A percentile compares a stretch with the other conserved stretches of the same genome.
phyloP scores from a whole-genome alignment of 2,113 vertebrate genomes.

The Calyptommatus sinebrachiatus region DNA sequence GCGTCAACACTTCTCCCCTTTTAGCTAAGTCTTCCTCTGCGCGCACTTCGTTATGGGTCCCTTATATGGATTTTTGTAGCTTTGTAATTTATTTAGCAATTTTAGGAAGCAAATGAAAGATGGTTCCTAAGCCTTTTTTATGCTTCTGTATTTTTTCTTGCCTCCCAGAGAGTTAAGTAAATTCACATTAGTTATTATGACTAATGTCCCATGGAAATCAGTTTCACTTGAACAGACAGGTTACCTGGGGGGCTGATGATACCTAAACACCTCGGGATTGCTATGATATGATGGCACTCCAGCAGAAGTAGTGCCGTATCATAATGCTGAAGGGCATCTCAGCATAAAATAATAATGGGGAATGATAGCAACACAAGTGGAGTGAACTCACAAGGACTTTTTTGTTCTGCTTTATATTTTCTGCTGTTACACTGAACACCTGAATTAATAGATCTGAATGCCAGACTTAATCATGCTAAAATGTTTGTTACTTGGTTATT shows the following conservation, averaged over 20 bases:
- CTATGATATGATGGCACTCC: slow-evolving; percentile 1
- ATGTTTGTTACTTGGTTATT: not conserved
- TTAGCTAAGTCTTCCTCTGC: slow-evolving; percentile 50
- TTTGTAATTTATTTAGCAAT: slow-evolving; percentile 56
- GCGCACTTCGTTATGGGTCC: slow-evolving; percentile 40
- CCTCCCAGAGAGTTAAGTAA: not conserved
- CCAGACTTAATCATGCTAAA: not conserved
- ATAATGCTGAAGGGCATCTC: slow-evolving; percentile 13
- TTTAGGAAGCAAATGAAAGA: slow-evolving; percentile 20
- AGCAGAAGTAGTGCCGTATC: slow-evolving; percentile 19
- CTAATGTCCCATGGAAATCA: not conserved
- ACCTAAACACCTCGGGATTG: slow-evolving; percentile 17
- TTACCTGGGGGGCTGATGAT: not conserved
- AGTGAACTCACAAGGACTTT: not conserved
- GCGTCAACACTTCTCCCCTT: slow-evolving; percentile 59
- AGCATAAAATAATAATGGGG: slow-evolving; percentile 7
- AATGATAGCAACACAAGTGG: not conserved
- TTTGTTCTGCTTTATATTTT: slow-evolving; percentile 13
- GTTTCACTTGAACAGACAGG: not conserved
- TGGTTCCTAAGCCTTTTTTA: not conserved
- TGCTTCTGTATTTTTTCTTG: not conserved
- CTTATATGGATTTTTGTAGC: slow-evolving; percentile 40
- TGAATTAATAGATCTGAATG: not conserved
- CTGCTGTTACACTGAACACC: not conserved
- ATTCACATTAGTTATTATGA: slow-evolving; percentile 6